Evolutionary conservation across 2,888 invertebrate species (phyloP).

Genomic region (Elmis aenea): DNA sequence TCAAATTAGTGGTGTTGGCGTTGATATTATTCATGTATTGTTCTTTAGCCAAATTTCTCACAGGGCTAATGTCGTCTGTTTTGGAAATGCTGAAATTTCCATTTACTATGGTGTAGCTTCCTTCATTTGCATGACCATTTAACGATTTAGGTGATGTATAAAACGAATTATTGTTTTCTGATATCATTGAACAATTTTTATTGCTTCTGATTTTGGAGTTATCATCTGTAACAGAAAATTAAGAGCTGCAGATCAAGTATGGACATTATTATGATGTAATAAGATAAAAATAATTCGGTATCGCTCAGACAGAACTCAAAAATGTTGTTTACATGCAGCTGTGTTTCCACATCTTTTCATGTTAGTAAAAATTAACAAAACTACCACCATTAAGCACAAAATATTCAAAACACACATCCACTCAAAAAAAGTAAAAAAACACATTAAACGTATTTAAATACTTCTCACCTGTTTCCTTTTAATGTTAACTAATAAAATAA

Average conservation of each 20-base stretch:
- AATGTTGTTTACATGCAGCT: too few relatives aligned
- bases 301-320: too few relatives aligned
- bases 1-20: conserved; percentile 36
- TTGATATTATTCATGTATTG: conserved; percentile 44
- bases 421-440: too few relatives aligned
- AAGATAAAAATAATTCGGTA: too few relatives aligned
- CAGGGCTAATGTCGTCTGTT: conserved; percentile 31
- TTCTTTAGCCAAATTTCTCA: conserved; percentile 37
- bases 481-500: too few relatives aligned
- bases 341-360: too few relatives aligned
- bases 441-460: not conserved
- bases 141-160: conserved; percentile 42
- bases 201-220: too few relatives aligned
- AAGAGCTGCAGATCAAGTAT: too few relatives aligned
- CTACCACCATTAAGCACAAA: too few relatives aligned
- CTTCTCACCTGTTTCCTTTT: conserved; percentile 8
- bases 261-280: not conserved
- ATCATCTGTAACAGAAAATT: too few relatives aligned
- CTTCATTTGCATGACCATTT: conserved; percentile 33
- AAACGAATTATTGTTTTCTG: conserved; percentile 41
- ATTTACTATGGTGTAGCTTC: conserved; percentile 46
- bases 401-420: too few relatives aligned
- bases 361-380: too few relatives aligned
- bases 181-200: conserved; percentile 17
- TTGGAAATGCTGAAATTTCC: conserved; percentile 27